A percentile compares a stretch with the other conserved stretches of the same genome.
phyloP scores from a whole-genome alignment of 2,797 vertebrate species.

The Threskiornis aethiopicus region DNA sequence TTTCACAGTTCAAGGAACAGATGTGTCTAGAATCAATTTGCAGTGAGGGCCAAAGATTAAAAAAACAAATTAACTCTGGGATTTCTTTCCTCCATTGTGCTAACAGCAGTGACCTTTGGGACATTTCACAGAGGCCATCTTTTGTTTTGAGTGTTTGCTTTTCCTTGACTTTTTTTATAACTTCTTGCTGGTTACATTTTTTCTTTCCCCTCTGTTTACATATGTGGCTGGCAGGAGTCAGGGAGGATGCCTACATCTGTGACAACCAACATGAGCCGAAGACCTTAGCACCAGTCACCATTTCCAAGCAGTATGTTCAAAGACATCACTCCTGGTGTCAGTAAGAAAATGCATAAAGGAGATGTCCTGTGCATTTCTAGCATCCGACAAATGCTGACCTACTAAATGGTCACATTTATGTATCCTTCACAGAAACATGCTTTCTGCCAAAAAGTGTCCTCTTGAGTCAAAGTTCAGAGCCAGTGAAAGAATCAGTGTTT shows the following conservation, averaged over 20 bases:
- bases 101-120: background rate
- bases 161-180: background rate
- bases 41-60: background rate
- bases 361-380: background rate
- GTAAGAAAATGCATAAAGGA: background rate
- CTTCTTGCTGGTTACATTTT: background rate
- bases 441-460: background rate
- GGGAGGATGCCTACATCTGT: rapidly evolving
- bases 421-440: background rate
- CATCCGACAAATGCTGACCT: background rate
- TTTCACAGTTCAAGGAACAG: background rate
- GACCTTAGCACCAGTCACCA: background rate
- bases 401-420: background rate
- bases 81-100: background rate
- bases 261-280: rapidly evolving
- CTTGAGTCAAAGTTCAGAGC: background rate
- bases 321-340: background rate
- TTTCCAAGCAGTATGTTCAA: background rate
- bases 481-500: background rate
- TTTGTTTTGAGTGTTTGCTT: background rate
- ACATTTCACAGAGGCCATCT: background rate
- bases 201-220: background rate
- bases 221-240: background rate
- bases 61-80: background rate
- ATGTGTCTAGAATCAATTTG: background rate